Conservation (phyloP, 2,113 vertebrate species). For the Oncorhynchus clarkii region DNA sequence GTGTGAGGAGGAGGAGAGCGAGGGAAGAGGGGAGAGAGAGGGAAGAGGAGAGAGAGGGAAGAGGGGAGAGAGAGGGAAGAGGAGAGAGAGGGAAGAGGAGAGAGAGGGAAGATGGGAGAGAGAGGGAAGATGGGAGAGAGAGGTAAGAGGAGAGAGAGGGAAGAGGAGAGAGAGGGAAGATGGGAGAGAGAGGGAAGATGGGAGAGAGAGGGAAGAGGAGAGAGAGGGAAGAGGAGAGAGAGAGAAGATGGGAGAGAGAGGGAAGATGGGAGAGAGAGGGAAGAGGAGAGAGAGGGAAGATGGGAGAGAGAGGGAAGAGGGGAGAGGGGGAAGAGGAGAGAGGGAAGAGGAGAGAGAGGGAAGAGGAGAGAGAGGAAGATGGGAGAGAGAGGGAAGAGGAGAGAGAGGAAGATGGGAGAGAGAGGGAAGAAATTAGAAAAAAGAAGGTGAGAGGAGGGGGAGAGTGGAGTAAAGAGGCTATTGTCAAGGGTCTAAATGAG, state of each 20-base stretch:
- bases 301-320: background rate
- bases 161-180: background rate
- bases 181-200: background rate
- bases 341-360: background rate
- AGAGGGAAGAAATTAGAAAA: too few relatives aligned
- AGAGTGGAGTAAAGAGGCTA: conserved; percentile 17
- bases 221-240: background rate
- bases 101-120: background rate
- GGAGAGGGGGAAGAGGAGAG: background rate
- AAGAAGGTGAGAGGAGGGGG: too few relatives aligned
- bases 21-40: background rate
- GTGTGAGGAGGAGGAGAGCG: too few relatives aligned
- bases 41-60: background rate
- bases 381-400: too few relatives aligned
- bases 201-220: too few relatives aligned
- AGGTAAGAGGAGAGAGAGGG: too few relatives aligned
- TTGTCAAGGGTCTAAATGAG: background rate
- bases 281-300: background rate
- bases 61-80: background rate
- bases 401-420: background rate
- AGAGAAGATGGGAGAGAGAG: background rate
- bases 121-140: background rate
- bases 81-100: background rate
- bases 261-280: background rate
- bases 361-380: background rate